Base-by-base conservation (phyloP, 1,140 invertebrate species). In the Lasioglossum albipes region DNA sequence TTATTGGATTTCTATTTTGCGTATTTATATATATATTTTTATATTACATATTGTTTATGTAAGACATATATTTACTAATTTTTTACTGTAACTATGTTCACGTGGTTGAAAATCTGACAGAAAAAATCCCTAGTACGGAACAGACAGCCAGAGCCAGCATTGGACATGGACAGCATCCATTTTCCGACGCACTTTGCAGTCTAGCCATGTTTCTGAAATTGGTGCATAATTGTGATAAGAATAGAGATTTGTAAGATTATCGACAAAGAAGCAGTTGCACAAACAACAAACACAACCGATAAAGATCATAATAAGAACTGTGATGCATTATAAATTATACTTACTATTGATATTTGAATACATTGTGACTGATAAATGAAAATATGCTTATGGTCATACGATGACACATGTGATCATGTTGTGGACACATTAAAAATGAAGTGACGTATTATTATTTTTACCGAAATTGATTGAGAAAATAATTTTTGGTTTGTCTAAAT, bases 401-500 rank as follows among this genome's bases (percentile, higher is more conserved):
- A 36, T 36, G 0, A 69, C 49, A 22, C 18, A 10, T 57, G 18
- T 22, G 59, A 31, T 76, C 16, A 64, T 62, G 45, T 18, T 49
- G 18, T 78, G 20, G 57, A 42, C 13, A 52, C 9, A 42, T 22
- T 54, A 22, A 49, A 31, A 64, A 36, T 36, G 22, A 22, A 31
- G 7, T 22, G 7, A 13, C 16, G n/a, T 59, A 2, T n/a, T 36
- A 2, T 62, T 13, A 20, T 9, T 62, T 59, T 18, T 22, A 2
- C 3, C n/a, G n/a, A 20, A 31, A 41, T 20, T 20, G 41, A 61
- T 41, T 22, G 2, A 42, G 0, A 18, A 2, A 27, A 65, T 31
- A 6, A 36, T 80, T 59, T 49, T 61, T 20, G 72, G 57, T 68
- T 42, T 68, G 64, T 62, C 2, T 45, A 61, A 41, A 61, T 52